phyloP scores from a whole-genome alignment of 1,140 invertebrate genomes.

The Coelopa frigida region DNA sequence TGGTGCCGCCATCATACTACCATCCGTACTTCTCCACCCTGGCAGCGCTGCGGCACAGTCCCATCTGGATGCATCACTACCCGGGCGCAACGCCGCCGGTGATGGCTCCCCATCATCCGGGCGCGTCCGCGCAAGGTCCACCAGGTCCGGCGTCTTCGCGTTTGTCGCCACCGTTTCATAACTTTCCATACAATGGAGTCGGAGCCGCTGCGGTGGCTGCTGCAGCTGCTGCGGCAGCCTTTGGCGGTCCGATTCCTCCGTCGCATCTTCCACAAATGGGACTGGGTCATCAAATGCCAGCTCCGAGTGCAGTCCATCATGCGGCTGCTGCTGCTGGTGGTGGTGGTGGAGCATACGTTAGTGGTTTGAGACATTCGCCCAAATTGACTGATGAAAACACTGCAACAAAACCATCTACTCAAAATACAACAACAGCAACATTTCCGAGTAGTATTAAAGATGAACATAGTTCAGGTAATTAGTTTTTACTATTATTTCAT shows the following conservation, averaged over 20 bases:
- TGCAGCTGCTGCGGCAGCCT: constrained; percentile 25
- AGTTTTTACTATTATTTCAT: neutral
- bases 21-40: constrained; percentile 46
- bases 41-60: constrained; percentile 38
- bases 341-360: constrained; percentile 11
- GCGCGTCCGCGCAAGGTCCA: constrained; percentile 16
- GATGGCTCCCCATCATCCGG: no score
- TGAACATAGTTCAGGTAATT: constrained; percentile 43
- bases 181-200: constrained; percentile 35
- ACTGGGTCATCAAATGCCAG: constrained; percentile 5
- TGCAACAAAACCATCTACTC: constrained; percentile 21
- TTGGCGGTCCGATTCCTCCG: constrained; percentile 22
- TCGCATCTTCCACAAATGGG: constrained; percentile 10
- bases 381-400: constrained; percentile 39
- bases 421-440: constrained; percentile 15
- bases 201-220: constrained; percentile 30
- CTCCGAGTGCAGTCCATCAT: neutral
- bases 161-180: constrained; percentile 32
- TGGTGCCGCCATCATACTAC: constrained; percentile 29
- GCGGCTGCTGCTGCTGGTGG: neutral
- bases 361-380: constrained; percentile 20
- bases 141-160: constrained; percentile 13
- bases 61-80: constrained; percentile 50
- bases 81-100: constrained; percentile 44
- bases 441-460: constrained; percentile 37